Conservation (phyloP, 1,140 invertebrate genomes). For the Apocrypta bakeri region DNA sequence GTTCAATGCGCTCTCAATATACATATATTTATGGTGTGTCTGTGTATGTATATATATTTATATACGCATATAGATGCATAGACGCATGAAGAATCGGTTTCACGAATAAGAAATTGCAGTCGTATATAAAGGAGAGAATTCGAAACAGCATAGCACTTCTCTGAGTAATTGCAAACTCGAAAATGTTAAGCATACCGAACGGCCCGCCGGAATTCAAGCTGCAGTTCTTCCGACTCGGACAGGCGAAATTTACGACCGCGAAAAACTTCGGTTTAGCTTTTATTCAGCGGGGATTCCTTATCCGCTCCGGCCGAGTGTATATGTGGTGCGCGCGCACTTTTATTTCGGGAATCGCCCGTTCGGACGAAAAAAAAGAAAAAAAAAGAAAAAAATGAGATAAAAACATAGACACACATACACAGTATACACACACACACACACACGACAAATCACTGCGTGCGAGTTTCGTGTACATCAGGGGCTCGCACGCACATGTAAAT, state of each 20-base stretch:
- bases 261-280: constrained; percentile 8
- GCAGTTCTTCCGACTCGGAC: not conserved
- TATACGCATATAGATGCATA: not conserved
- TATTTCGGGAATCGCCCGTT: constrained; percentile 33
- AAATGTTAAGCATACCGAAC: not conserved
- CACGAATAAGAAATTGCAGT: not conserved
- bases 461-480: not conserved
- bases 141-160: not conserved
- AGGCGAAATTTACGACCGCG: not conserved
- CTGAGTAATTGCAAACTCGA: not conserved
- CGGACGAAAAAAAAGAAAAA: constrained; percentile 19
- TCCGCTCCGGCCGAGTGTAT: constrained; percentile 15
- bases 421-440: not conserved
- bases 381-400: not conserved
- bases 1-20: not conserved
- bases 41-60: no score
- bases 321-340: not conserved
- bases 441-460: not conserved
- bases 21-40: no score
- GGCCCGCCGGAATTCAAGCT: not conserved
- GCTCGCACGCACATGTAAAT: constrained; percentile 39
- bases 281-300: constrained; percentile 18
- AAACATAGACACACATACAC: not conserved
- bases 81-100: constrained; percentile 9
- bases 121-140: not conserved